Conservation (phyloP, 2,888 invertebrate genomes). For the Trachelus iudaicus region DNA sequence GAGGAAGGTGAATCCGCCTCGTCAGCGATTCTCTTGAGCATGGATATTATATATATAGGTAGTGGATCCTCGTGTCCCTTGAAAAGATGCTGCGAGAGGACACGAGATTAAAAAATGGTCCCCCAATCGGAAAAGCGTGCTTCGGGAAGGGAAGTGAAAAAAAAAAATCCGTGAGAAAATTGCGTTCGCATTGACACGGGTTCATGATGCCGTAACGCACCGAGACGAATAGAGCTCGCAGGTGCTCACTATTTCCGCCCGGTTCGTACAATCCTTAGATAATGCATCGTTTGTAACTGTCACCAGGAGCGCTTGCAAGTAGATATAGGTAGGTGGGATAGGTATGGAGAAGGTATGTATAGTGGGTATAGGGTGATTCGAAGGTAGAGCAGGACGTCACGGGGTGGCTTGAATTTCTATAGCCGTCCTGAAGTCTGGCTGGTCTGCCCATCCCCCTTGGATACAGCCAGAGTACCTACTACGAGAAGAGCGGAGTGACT, state of each 20-base stretch:
- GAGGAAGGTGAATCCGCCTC: background rate
- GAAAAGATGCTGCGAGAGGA: background rate
- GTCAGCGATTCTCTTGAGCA: background rate
- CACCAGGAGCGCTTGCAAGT: conserved; percentile 32
- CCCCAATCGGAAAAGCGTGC: background rate
- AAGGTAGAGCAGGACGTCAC: conserved; percentile 2
- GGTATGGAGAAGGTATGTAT: conserved; percentile 31
- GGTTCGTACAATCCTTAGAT: conserved; percentile 58
- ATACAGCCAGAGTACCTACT: background rate
- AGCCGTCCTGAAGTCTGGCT: background rate
- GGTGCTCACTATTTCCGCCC: conserved; percentile 59
- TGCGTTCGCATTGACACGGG: conserved; percentile 1
- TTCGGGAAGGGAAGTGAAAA: background rate
- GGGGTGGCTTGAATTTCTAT: background rate
- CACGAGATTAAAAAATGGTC: background rate
- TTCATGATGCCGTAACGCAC: conserved; percentile 8
- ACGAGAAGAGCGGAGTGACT: conserved; percentile 48
- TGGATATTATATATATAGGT: background rate
- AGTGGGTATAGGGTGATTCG: conserved; percentile 1
- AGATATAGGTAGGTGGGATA: conserved; percentile 30
- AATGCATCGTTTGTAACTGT: conserved; percentile 63
- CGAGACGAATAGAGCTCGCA: conserved; percentile 46
- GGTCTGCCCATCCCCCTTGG: background rate
- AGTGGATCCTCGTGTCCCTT: background rate
- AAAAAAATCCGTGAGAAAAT: background rate